Conservation (phyloP, 1,140 invertebrate species). For the Yoshiicerus persimilis region DNA sequence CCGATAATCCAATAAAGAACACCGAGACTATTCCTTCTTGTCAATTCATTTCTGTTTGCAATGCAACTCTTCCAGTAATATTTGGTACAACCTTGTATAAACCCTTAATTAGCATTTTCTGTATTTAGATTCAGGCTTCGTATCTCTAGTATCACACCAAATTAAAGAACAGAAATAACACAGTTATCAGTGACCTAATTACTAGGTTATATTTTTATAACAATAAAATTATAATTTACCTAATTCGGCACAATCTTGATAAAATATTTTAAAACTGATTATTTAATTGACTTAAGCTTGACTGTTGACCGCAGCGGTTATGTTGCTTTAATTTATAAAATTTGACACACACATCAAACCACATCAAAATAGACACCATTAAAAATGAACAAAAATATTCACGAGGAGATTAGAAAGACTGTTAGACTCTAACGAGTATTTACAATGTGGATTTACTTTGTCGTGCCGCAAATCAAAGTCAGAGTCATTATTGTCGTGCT, state of each 20-base stretch:
- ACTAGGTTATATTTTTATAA: too few species aligned
- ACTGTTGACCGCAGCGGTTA: background rate
- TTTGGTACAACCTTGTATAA: background rate
- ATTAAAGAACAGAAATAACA: too few species aligned
- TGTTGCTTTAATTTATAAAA: background rate
- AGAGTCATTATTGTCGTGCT: background rate
- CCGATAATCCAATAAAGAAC: background rate
- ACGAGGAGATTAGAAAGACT: background rate
- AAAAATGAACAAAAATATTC: background rate
- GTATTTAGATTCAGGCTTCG: background rate
- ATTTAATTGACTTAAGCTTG: background rate
- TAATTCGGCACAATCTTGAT: too few species aligned
- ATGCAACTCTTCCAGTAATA: background rate
- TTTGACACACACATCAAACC: background rate
- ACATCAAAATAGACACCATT: background rate
- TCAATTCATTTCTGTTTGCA: background rate
- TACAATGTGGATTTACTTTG: background rate
- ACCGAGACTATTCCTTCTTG: background rate
- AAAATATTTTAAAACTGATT: too few species aligned
- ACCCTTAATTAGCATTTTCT: background rate
- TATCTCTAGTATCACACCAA: too few species aligned
- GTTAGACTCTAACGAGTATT: background rate
- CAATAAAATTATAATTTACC: background rate
- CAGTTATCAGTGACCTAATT: too few species aligned
- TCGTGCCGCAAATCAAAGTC: background rate